Conservation (phyloP, 2,113 vertebrate species). For the Paedocypris sp. region DNA sequence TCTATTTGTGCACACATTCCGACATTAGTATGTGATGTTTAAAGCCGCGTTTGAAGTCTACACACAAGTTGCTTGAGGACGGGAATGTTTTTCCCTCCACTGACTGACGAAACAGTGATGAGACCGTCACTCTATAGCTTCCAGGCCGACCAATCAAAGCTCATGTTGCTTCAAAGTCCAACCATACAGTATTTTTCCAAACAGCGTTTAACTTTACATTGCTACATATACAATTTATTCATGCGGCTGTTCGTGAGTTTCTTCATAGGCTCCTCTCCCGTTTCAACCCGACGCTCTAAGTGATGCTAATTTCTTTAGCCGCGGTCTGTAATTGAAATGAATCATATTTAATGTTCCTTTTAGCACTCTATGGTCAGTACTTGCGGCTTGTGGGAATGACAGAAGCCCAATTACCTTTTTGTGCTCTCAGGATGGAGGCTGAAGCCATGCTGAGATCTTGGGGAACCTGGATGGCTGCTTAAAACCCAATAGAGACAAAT, state of each 20-base stretch:
- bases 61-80: background rate
- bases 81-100: background rate
- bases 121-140: background rate
- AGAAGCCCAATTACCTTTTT: slow-evolving; percentile 14
- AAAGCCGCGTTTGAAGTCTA: background rate
- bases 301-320: slow-evolving; percentile 17
- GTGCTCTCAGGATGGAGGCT: background rate
- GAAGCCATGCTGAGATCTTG: slow-evolving; percentile 19
- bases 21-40: background rate
- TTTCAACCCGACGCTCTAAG: background rate
- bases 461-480: slow-evolving; percentile 19
- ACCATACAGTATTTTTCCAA: background rate
- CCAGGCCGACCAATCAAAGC: slow-evolving; percentile 2
- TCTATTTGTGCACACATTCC: background rate
- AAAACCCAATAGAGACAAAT: background rate
- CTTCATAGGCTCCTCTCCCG: slow-evolving; percentile 5
- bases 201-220: background rate
- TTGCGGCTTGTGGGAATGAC: slow-evolving; percentile 5
- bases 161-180: background rate
- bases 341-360: slow-evolving; percentile 27
- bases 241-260: background rate
- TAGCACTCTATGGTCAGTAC: slow-evolving; percentile 16
- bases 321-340: slow-evolving; percentile 18
- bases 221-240: slow-evolving; percentile 3
- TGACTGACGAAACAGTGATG: background rate